These are phyloP conservation scores for Aptenodytes patagonicus DNA, from an alignment of 2,113 vertebrate genomes.

Conservation along the genomic window DNA sequence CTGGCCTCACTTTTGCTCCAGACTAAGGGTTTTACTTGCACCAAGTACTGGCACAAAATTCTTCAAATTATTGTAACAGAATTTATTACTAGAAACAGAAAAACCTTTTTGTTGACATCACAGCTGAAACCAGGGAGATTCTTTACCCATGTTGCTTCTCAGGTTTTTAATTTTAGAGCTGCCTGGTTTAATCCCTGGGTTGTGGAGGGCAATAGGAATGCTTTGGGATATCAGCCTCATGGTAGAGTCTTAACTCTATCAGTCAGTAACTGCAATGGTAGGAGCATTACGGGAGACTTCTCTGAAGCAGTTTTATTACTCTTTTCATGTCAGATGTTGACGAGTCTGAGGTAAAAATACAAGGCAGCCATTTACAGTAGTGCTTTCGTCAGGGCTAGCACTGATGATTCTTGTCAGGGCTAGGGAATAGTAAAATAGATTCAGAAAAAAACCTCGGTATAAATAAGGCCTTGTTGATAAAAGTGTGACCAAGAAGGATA, in stretches of 20 bases:
- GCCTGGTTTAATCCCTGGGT: neutral
- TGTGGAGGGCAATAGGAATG: neutral
- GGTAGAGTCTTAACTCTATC: neutral
- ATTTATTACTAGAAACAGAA: neutral
- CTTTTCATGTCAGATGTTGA: neutral
- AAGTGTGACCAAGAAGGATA: constrained; percentile 1
- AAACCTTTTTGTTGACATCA: neutral
- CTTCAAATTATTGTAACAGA: neutral
- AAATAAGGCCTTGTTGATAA: constrained; percentile 38
- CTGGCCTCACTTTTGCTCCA: neutral
- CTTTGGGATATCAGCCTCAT: neutral
- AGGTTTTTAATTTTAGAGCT: neutral
- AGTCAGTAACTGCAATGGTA: neutral
- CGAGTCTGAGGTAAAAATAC: neutral
- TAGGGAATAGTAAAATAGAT: neutral
- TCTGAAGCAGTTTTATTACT: neutral
- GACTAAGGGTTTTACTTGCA: neutral
- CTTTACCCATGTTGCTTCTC: neutral
- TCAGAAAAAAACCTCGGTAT: neutral
- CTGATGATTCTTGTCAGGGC: neutral
- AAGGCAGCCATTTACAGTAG: neutral
- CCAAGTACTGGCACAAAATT: neutral
- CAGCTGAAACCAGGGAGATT: neutral
- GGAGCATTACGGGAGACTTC: neutral
- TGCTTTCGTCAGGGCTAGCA: neutral